Conservation (phyloP, 30 jellyfish, hydroid and myxozoan species). For the Turritopsis dohrnii region DNA sequence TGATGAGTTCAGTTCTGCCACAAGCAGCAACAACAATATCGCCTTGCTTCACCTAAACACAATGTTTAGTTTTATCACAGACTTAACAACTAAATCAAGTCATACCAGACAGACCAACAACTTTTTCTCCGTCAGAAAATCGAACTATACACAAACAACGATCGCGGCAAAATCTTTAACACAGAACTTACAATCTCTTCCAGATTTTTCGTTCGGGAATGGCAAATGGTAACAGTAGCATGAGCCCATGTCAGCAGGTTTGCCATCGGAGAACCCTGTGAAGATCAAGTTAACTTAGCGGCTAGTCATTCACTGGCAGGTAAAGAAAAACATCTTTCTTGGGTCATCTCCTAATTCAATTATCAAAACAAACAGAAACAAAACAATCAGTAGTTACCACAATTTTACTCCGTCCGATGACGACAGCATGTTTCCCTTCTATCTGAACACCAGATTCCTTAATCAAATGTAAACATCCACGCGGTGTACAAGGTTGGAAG, state of each 20-base stretch:
- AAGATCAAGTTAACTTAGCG: neutral
- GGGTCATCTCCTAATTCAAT: no score
- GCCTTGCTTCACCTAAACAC: constrained; percentile 64
- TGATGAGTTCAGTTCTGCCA: constrained; percentile 87
- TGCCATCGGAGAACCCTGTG: constrained; percentile 99
- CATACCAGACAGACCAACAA: neutral
- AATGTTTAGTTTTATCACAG: no score
- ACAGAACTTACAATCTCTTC: constrained; percentile 63
- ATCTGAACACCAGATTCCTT: constrained; percentile 72
- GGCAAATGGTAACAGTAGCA: constrained; percentile 98
- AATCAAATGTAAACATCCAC: constrained; percentile 85
- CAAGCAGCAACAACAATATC: constrained; percentile 98
- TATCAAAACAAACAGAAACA: neutral
- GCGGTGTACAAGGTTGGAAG: constrained; percentile 95
- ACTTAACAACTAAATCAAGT: no score
- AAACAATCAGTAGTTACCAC: constrained; percentile 44
- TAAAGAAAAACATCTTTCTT: neutral
- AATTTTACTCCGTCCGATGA: constrained; percentile 90
- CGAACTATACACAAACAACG: neutral
- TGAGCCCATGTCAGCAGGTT: constrained; percentile 92
- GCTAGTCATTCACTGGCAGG: neutral
- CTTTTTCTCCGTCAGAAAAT: neutral
- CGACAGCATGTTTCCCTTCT: constrained; percentile 93
- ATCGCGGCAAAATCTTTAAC: neutral
- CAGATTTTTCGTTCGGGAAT: constrained; percentile 80